A percentile compares a stretch with the other conserved stretches of the same genome.
Conservation (phyloP, 2,888 invertebrate species). For the Platycheirus rosarum region DNA sequence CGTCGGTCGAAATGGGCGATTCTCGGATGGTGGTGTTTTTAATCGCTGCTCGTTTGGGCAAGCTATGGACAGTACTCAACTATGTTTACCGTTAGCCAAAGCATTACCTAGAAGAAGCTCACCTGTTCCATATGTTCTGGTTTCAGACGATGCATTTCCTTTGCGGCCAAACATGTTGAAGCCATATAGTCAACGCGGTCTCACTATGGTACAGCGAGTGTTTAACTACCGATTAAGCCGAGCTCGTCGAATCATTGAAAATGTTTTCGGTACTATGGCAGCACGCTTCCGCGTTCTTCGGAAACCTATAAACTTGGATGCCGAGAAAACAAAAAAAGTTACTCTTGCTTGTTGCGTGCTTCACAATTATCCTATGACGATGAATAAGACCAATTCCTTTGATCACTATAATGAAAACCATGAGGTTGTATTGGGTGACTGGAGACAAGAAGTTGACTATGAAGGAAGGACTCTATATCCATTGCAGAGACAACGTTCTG, state of each 20-base stretch:
- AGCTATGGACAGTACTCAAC: constrained; percentile 19
- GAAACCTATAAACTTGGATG: not conserved
- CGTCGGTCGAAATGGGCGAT: constrained; percentile 39
- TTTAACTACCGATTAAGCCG: constrained; percentile 21
- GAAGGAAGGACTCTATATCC: not conserved
- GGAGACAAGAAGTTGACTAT: not conserved
- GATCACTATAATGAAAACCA: not conserved
- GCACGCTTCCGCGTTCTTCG: constrained; percentile 12
- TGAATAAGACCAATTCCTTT: not conserved
- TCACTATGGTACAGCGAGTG: constrained; percentile 20
- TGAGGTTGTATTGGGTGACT: not conserved
- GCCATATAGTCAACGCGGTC: constrained; percentile 13
- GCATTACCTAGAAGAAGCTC: not conserved
- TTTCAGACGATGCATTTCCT: not conserved
- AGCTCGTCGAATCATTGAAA: constrained; percentile 7
- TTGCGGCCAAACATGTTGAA: constrained; percentile 20
- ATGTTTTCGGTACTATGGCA: constrained; percentile 17
- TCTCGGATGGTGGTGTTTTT: constrained; percentile 54
- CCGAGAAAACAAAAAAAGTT: constrained; percentile 7
- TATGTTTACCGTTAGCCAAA: constrained; percentile 10
- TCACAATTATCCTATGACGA: not conserved
- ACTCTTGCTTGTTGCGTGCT: no score
- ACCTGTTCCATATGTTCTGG: constrained; percentile 1
- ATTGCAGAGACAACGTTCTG: not conserved
- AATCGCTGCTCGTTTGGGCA: constrained; percentile 24